Base-by-base conservation (phyloP, 2,888 invertebrate genomes). In the Tenthredo mesomela region DNA sequence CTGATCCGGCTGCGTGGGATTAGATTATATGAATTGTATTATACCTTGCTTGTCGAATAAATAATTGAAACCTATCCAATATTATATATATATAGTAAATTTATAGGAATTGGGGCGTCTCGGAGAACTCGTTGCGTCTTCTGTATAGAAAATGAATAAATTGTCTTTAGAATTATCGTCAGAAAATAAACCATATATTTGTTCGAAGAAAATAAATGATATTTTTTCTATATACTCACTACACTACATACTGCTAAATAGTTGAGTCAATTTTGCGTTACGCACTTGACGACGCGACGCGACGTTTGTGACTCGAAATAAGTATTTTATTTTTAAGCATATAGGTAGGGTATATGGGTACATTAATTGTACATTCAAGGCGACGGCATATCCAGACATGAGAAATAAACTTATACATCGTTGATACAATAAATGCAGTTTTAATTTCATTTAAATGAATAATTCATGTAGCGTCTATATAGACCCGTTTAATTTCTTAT, bases 1-100 rank as follows among this genome's bases (percentile, higher is more conserved):
- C 15, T 80, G 61, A 80, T 80, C 80, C 80, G 80, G 80, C 25
- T 80, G 61, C 80, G 80, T 80, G 61, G 80, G 80, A 61, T 80
- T 58, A 4, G 37, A 80, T 58, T 61, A 37, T 40, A 80, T 40
- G 21, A 58, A 21, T 15, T 21, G 58, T 12, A 80, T 80, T 80
- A 80, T 61, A 25, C 21, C 0, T 4, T n/a, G 43, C 21, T 37
- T 9, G 18, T 40, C n/a, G 43, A 21, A 73, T 73, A 43, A 73
- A 25, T 73, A 43, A 43, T 73, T 43, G 71, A 73, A 73, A n/a
- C 18, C 10, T 6, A 40, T 21, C 12, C 2, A 43, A 71, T 10
- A 12, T 65, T 4, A 33, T 33, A 29, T 29, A 29, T 33, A 33
- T 33, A n/a, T 33, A 25, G 43, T 21, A 25, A 18, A 29, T 2